Percentiles rank a stretch among this genome's conserved stretches.
Evolutionary conservation across 2,113 vertebrate genomes (phyloP).

Genomic region (Scophthalmus maximus): DNA sequence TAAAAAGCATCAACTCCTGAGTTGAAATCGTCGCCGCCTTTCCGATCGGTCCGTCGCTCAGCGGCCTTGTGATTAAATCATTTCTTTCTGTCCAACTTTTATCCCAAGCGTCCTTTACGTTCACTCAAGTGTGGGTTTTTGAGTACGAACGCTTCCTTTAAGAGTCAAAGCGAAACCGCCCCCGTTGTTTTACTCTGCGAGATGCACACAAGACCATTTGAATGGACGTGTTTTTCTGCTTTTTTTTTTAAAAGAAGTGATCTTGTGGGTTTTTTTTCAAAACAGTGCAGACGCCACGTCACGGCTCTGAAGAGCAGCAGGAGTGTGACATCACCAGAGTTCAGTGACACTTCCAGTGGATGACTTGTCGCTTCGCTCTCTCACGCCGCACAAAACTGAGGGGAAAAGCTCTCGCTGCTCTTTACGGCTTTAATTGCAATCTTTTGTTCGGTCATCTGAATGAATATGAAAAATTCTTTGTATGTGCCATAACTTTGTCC

Average conservation of each 20-base stretch:
- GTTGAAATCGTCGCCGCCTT: neutral
- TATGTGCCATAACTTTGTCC: too few relatives aligned
- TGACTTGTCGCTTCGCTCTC: constrained; percentile 20
- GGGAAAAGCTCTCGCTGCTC: constrained; percentile 51
- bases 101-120: constrained; percentile 18
- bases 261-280: neutral
- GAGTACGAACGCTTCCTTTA: constrained; percentile 2
- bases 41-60: constrained; percentile 7
- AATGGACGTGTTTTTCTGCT: constrained; percentile 10
- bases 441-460: constrained; percentile 28
- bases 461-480: neutral
- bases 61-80: constrained; percentile 44
- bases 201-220: neutral
- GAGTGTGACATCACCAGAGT: neutral
- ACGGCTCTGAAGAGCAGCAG: neutral
- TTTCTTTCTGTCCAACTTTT: constrained; percentile 20
- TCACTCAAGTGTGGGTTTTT: constrained; percentile 34
- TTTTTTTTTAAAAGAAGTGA: neutral
- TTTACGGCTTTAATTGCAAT: constrained; percentile 17
- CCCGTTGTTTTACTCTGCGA: neutral
- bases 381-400: constrained; percentile 24
- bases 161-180: constrained; percentile 14
- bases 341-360: neutral
- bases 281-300: neutral
- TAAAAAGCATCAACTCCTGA: constrained; percentile 46